Evolutionary conservation across 2,888 invertebrate genomes (phyloP).

Genomic region (Arenicola marina): DNA sequence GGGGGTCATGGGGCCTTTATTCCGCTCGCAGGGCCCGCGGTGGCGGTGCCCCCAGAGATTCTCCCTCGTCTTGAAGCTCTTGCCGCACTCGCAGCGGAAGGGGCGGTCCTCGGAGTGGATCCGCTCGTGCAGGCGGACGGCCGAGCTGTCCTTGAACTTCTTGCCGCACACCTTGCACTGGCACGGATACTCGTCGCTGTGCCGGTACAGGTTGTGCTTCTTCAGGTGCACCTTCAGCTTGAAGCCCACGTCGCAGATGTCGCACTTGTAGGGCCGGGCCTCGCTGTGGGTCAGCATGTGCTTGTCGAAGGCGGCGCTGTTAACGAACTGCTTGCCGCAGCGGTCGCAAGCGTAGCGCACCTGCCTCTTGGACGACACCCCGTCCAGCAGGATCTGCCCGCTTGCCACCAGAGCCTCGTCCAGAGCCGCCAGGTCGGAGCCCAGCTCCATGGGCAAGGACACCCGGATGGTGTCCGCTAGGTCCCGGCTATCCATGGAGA

Average conservation of each 20-base stretch:
- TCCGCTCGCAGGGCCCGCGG: constrained; percentile 31
- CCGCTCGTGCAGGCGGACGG: constrained; percentile 35
- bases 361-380: neutral
- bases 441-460: too few species aligned
- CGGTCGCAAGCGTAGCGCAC: constrained; percentile 24
- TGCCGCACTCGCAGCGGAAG: constrained; percentile 33
- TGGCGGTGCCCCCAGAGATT: constrained; percentile 39
- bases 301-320: constrained; percentile 26
- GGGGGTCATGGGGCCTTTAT: neutral
- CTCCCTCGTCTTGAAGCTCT: constrained; percentile 37
- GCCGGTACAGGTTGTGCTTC: constrained; percentile 39
- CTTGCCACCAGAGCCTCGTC: neutral
- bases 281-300: constrained; percentile 32
- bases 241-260: constrained; percentile 32
- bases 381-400: neutral
- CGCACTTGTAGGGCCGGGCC: constrained; percentile 32
- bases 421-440: neutral
- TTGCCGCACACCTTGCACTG: constrained; percentile 37
- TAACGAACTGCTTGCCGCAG: constrained; percentile 33
- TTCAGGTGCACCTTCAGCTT: constrained; percentile 39
- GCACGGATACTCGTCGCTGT: constrained; percentile 36
- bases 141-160: constrained; percentile 36
- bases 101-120: constrained; percentile 34
- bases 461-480: neutral
- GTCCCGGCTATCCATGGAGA: neutral